These are phyloP conservation scores for Lutjanus campechanus DNA, from an alignment of 2,797 vertebrate species.

Conservation along the genomic window DNA sequence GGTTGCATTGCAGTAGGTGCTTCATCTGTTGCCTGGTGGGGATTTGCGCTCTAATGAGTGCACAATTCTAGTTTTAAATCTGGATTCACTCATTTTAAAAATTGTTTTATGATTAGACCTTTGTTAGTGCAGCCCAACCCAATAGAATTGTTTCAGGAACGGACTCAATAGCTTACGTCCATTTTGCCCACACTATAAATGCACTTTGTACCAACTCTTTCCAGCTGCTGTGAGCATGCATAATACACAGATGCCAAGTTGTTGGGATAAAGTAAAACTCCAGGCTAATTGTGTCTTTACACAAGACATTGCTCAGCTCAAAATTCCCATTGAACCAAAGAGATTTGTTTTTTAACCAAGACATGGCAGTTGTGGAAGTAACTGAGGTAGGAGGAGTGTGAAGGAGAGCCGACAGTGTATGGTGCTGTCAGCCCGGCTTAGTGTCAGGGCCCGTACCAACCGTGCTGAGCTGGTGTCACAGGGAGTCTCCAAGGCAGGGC, in stretches of 20 bases:
- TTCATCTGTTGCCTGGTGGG: too few relatives aligned
- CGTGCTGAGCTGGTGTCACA: constrained; percentile 36
- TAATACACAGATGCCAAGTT: constrained; percentile 10
- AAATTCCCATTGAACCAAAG: constrained; percentile 9
- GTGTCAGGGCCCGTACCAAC: constrained; percentile 40
- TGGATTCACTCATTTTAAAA: too few relatives aligned
- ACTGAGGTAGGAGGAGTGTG: constrained; percentile 27
- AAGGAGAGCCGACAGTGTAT: constrained; percentile 35
- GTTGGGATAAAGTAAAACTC: background rate
- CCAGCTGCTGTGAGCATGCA: background rate
- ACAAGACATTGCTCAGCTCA: background rate
- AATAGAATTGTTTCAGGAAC: constrained; percentile 4
- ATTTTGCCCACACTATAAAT: constrained; percentile 3
- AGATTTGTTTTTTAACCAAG: background rate
- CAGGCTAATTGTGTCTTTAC: constrained; percentile 7
- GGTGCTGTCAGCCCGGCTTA: constrained; percentile 64
- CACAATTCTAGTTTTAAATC: too few relatives aligned
- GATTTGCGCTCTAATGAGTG: too few relatives aligned
- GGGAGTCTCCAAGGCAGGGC: constrained; percentile 51
- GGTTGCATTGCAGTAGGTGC: too few relatives aligned
- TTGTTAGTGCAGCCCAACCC: background rate
- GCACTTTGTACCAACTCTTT: background rate
- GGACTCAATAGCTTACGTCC: background rate
- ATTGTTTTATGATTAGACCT: too few relatives aligned
- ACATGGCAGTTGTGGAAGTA: constrained; percentile 25